Conservation (phyloP, 2,888 invertebrate genomes). For the Steinernema scapterisci region DNA sequence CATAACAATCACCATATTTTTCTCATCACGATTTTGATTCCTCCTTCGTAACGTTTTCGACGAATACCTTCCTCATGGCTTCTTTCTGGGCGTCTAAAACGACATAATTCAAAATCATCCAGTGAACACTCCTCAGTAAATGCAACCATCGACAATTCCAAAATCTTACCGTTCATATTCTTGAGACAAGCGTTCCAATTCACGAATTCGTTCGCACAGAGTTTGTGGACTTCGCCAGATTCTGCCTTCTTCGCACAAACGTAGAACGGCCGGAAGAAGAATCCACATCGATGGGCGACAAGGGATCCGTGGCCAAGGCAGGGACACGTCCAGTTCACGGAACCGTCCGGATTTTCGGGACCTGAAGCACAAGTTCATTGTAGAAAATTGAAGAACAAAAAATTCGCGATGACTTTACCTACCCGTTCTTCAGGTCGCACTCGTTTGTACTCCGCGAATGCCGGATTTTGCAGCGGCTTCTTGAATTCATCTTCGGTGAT, state of each 20-base stretch:
- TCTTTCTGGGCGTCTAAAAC: constrained; percentile 3
- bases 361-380: neutral
- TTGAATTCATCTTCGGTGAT: neutral
- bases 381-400: too few relatives aligned
- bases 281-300: constrained; percentile 7
- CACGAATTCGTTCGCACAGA: constrained; percentile 3
- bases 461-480: neutral
- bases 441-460: neutral
- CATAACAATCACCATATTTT: neutral
- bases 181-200: constrained; percentile 20
- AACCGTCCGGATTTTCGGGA: constrained; percentile 10
- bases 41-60: neutral
- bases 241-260: constrained; percentile 13
- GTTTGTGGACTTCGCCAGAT: neutral
- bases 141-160: neutral
- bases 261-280: constrained; percentile 20
- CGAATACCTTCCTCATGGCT: neutral
- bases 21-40: neutral
- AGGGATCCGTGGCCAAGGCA: constrained; percentile 11
- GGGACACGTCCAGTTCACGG: constrained; percentile 25
- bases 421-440: constrained; percentile 22
- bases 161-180: neutral
- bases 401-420: neutral
- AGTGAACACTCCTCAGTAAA: too few relatives aligned
- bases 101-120: too few relatives aligned